Conservation (phyloP, 2,797 vertebrate genomes). For the Scarus forsteni region DNA sequence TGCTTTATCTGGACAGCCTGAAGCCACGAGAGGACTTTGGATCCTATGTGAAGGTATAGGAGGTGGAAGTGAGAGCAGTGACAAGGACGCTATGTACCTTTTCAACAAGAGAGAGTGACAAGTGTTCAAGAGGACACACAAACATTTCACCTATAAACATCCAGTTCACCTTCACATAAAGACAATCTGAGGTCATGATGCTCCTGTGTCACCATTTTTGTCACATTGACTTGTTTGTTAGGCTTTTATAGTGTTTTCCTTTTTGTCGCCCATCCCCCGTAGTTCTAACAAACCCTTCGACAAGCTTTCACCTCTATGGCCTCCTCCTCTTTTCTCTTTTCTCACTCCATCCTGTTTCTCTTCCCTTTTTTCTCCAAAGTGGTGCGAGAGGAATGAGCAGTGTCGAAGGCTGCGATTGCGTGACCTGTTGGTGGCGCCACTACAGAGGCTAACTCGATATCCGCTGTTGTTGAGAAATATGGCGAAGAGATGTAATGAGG, state of each 20-base stretch:
- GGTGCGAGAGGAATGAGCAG: conserved; percentile 90
- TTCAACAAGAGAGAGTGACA: conserved; percentile 35
- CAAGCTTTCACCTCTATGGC: conserved; percentile 27
- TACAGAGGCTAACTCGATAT: conserved; percentile 91
- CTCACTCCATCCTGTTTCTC: conserved; percentile 24
- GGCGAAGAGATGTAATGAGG: conserved; percentile 82
- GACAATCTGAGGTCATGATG: conserved; percentile 56
- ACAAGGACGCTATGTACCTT: conserved; percentile 33
- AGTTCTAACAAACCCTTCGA: conserved; percentile 12
- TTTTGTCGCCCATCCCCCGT: conserved; percentile 9
- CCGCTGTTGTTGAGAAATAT: conserved; percentile 91
- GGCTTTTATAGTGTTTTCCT: conserved; percentile 13
- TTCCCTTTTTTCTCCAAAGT: conserved; percentile 75
- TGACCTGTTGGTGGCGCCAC: conserved; percentile 90
- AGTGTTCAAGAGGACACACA: conserved; percentile 26
- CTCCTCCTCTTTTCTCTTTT: conserved; percentile 20
- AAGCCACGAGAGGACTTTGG: conserved; percentile 91
- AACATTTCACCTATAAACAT: conserved; percentile 16
- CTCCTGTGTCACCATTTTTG: conserved; percentile 32
- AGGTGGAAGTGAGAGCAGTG: conserved; percentile 27
- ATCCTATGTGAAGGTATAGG: conserved; percentile 90
- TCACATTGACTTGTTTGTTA: conserved; percentile 17
- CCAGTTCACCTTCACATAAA: conserved; percentile 29
- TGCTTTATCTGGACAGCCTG: conserved; percentile 92
- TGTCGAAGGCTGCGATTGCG: conserved; percentile 88